Conservation (phyloP, 2,113 vertebrate species). For the Carassius auratus region DNA sequence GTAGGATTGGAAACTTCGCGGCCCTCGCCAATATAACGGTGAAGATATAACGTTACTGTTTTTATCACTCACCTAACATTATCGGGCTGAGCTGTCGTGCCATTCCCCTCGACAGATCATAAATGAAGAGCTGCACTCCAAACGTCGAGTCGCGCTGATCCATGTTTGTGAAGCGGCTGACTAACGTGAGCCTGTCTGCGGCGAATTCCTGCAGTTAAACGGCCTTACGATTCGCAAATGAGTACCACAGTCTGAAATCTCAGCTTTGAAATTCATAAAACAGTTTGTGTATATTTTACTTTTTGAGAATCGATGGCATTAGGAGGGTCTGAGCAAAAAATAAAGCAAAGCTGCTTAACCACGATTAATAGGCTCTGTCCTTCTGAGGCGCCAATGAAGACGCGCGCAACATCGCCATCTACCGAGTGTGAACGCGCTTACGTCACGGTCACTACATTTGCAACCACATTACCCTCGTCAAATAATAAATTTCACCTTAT, state of each 20-base stretch:
- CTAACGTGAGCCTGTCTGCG: background rate
- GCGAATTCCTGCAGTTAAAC: background rate
- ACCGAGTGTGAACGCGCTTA: background rate
- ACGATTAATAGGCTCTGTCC: background rate
- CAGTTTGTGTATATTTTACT: background rate
- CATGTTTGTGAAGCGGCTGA: conserved; percentile 59
- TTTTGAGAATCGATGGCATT: background rate
- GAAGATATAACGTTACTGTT: background rate
- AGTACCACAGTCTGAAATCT: background rate
- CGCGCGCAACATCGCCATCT: conserved; percentile 11
- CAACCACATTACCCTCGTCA: background rate
- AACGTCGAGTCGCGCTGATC: conserved; percentile 70
- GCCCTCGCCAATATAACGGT: conserved; percentile 22
- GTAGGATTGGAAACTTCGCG: background rate
- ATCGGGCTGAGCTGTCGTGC: conserved; percentile 93
- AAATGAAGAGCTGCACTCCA: conserved; percentile 91
- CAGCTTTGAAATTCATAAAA: background rate
- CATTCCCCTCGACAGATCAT: conserved; percentile 94
- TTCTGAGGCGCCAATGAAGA: background rate
- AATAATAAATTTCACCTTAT: background rate
- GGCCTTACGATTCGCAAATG: background rate
- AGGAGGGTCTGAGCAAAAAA: background rate
- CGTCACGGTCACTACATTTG: background rate
- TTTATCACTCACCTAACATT: conserved; percentile 88
- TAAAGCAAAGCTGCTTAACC: background rate